Evolutionary conservation across 2,113 vertebrate genomes (phyloP), one percentile per base, ranked within the genome.

Genomic region (Cyanoliseus patagonus): DNA sequence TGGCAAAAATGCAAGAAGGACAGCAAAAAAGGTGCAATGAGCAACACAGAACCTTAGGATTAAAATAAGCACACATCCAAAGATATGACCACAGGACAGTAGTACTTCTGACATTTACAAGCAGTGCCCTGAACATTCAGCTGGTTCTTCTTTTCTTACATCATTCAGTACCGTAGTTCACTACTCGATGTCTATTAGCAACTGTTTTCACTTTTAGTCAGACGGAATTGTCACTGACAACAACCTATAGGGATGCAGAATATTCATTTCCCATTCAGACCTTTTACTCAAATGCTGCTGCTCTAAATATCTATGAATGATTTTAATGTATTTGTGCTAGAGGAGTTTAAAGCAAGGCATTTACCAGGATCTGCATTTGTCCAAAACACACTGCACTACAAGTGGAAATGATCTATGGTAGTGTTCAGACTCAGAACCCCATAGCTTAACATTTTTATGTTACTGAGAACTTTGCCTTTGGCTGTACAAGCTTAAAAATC

Each of bases 401-500:
- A 96, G 66, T 82, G 22, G 64, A 94, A 96, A 90, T 86, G 30
- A 95, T 95, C 75, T 91, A 79, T 83, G 77, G 66, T 23, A 91
- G 64, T 1, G 1, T 79, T 94, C 68, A 96, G 74, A 77, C 30
- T 61, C 74, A 82, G 91, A 94, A 86, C 42, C 61, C 86, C 1
- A 4, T 17, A 78, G 90, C 61, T 94, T 90, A 96, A 93, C 61
- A 44, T 33, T 92, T 96, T 90, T 78, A 69, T 67, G 55, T 72
- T 93, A 88, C 83, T 91, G 69, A 93, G 78, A 94, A 96, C 75
- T 95, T 92, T 61, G 95, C 95, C 88, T 95, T 90, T 91, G 93
- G 96, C 91, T 92, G 74, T 86, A 70, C 1, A 4, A 90, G 86
- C 84, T 96, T 94, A 95, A 93, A 97, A 96, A 97, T 95, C 94